phyloP scores from a whole-genome alignment of 2,888 invertebrate genomes.

The Dryomyza anilis region DNA sequence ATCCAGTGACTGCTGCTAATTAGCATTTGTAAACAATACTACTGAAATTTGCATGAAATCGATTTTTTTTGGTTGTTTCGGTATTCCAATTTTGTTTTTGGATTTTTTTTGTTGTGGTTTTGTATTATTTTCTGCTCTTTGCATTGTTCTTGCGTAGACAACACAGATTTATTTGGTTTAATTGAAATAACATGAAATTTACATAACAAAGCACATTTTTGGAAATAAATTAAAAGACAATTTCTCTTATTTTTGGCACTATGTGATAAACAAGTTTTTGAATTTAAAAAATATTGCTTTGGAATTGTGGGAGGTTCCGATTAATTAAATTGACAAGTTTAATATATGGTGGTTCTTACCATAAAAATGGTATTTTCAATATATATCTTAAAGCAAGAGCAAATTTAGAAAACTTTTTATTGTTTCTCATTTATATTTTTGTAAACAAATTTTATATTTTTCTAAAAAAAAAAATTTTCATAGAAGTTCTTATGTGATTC shows the following conservation, averaged over 20 bases:
- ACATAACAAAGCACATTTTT: not conserved
- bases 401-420: no score
- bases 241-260: no score
- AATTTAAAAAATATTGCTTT: not conserved
- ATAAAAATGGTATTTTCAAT: no score
- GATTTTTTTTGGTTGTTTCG: not conserved
- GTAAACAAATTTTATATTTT: no score
- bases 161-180: conserved; percentile 5
- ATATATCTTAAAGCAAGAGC: no score
- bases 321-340: no score
- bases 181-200: not conserved
- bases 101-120: not conserved
- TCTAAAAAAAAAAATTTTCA: no score
- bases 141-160: not conserved
- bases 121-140: not conserved
- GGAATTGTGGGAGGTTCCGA: no score
- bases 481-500: no score
- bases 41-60: conserved; percentile 2
- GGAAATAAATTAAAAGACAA: not conserved
- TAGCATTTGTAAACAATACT: not conserved
- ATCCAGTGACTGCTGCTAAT: not conserved
- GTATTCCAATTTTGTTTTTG: not conserved
- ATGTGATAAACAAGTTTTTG: no score
- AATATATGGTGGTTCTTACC: no score
- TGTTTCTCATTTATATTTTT: no score